A percentile compares a stretch with the other conserved stretches of the same genome.
Evolutionary conservation across 2,797 vertebrate genomes (phyloP).

Genomic region (Coregonus ussuriensis): DNA sequence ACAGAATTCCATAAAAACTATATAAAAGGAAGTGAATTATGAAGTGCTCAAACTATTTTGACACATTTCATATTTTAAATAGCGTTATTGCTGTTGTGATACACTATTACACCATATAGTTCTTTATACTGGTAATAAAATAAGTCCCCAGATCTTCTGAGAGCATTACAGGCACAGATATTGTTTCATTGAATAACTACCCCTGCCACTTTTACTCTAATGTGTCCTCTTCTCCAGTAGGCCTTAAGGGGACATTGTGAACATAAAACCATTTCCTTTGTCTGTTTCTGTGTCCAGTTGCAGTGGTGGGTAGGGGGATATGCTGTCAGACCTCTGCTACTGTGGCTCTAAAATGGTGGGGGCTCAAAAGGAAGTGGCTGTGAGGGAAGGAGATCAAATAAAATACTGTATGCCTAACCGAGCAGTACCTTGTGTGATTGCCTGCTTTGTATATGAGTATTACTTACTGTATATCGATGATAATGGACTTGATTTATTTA

Average conservation of each 20-base stretch:
- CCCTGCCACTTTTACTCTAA: not conserved
- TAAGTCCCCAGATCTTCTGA: not conserved
- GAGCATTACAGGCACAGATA: not conserved
- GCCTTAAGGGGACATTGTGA: not conserved
- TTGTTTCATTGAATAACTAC: not conserved
- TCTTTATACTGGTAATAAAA: not conserved
- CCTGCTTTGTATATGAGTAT: not conserved
- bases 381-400: not conserved
- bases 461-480: not conserved
- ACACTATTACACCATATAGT: not conserved
- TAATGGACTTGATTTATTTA: conserved; percentile 4
- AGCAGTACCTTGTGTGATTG: not conserved
- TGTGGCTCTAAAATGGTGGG: not conserved
- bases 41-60: not conserved
- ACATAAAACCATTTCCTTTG: not conserved
- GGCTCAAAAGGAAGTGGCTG: not conserved
- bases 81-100: not conserved
- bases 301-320: not conserved
- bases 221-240: not conserved
- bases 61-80: not conserved
- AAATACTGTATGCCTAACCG: not conserved
- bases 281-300: not conserved
- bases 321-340: not conserved
- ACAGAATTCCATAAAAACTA: too few species aligned
- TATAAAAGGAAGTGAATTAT: too few species aligned